A percentile compares a stretch with the other conserved stretches of the same genome.
Evolutionary conservation across 2,113 vertebrate genomes (phyloP).

Genomic region (Dendropsophus ebraccatus): DNA sequence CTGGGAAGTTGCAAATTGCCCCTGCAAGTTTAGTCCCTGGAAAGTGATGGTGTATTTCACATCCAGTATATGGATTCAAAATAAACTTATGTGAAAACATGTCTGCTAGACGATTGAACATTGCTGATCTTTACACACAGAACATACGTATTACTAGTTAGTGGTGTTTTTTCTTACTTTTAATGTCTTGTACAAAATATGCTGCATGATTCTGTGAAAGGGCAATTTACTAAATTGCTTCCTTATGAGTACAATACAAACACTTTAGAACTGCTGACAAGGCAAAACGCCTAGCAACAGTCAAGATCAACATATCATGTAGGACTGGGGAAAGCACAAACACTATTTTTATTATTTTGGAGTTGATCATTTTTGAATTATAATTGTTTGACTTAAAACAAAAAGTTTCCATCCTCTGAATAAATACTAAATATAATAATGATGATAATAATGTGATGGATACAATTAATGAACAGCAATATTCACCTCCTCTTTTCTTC

Average conservation of each 20-base stretch:
- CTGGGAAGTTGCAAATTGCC: no score
- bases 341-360: not conserved
- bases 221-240: constrained; percentile 52
- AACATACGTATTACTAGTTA: constrained; percentile 26
- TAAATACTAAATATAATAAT: not conserved
- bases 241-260: constrained; percentile 53
- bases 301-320: constrained; percentile 31
- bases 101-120: not conserved
- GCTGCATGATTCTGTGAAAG: constrained; percentile 38
- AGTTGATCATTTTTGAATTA: not conserved
- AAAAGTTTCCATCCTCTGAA: not conserved
- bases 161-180: constrained; percentile 20
- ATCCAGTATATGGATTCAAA: not conserved
- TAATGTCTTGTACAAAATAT: constrained; percentile 39
- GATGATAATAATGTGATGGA: not conserved
- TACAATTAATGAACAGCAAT: not conserved
- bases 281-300: constrained; percentile 46
- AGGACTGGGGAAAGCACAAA: not conserved
- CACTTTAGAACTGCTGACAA: constrained; percentile 45
- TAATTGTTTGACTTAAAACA: not conserved
- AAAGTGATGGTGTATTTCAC: not conserved
- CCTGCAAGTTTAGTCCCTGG: no score
- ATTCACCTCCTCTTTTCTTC: no score
- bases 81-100: not conserved
- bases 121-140: not conserved